Evolutionary conservation across 2,113 vertebrate genomes (phyloP).

Genomic region (Dicentrarchus labrax): DNA sequence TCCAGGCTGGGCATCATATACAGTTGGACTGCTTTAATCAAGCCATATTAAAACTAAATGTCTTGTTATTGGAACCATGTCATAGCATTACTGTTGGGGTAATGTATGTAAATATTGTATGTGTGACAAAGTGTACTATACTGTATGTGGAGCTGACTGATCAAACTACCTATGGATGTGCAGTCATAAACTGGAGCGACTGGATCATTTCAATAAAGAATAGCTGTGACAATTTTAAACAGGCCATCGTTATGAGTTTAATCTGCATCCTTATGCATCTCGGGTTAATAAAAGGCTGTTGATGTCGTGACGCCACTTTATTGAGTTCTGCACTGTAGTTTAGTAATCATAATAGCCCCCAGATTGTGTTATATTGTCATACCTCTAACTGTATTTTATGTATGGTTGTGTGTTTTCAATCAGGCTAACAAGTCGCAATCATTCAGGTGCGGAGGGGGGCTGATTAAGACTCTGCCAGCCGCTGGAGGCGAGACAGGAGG

Average conservation of each 20-base stretch:
- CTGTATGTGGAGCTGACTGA: constrained; percentile 71
- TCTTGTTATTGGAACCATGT: constrained; percentile 67
- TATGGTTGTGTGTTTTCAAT: constrained; percentile 87
- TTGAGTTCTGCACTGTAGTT: constrained; percentile 14
- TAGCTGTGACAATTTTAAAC: constrained; percentile 79
- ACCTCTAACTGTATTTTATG: constrained; percentile 36
- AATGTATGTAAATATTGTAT: constrained; percentile 78
- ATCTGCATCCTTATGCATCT: constrained; percentile 17
- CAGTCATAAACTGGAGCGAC: constrained; percentile 53
- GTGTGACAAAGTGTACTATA: constrained; percentile 73
- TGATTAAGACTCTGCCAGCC: constrained; percentile 95
- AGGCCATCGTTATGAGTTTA: not conserved
- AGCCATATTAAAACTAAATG: constrained; percentile 77
- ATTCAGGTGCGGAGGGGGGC: constrained; percentile 90
- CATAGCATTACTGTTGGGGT: constrained; percentile 59
- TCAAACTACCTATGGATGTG: constrained; percentile 62
- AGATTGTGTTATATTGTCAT: constrained; percentile 32
- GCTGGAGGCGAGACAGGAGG: constrained; percentile 84
- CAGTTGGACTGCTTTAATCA: constrained; percentile 70
- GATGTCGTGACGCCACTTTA: constrained; percentile 12
- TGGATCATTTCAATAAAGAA: constrained; percentile 78
- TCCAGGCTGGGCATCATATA: constrained; percentile 29
- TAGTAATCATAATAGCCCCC: constrained; percentile 9
- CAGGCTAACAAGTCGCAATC: constrained; percentile 93
- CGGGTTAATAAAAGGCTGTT: constrained; percentile 1